phyloP scores from a whole-genome alignment of 1,140 invertebrate species.

The Drosophila punjabiensis region DNA sequence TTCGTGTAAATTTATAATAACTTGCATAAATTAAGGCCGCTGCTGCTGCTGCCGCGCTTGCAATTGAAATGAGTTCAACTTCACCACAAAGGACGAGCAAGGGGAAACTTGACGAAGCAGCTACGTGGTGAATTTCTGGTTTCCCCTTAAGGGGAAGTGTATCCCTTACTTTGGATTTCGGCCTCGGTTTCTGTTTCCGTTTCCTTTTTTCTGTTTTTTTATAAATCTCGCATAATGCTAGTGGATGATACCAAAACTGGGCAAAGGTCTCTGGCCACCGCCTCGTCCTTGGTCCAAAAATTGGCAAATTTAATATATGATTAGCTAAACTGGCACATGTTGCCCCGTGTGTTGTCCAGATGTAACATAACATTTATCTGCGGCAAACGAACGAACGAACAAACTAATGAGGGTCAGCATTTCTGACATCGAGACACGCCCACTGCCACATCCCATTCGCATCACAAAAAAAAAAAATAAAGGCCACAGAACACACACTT shows the following conservation, averaged over 20 bases:
- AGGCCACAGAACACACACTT: neutral
- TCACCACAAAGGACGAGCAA: slow-evolving; percentile 27
- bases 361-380: slow-evolving; percentile 69
- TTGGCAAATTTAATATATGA: slow-evolving; percentile 61
- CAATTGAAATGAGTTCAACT: slow-evolving; percentile 44
- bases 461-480: neutral
- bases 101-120: slow-evolving; percentile 50
- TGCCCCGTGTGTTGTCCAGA: slow-evolving; percentile 36
- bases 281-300: slow-evolving; percentile 26
- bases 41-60: slow-evolving; percentile 42
- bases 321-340: slow-evolving; percentile 71
- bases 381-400: slow-evolving; percentile 32
- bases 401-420: slow-evolving; percentile 71
- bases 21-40: slow-evolving; percentile 76
- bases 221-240: slow-evolving; percentile 66
- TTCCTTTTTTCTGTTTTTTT: neutral
- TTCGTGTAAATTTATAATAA: slow-evolving; percentile 83
- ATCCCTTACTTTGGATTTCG: slow-evolving; percentile 10
- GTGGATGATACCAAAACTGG: slow-evolving; percentile 61
- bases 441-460: slow-evolving; percentile 6
- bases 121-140: slow-evolving; percentile 29
- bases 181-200: slow-evolving; percentile 9
- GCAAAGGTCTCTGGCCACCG: slow-evolving; percentile 29
- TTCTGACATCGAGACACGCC: slow-evolving; percentile 53
- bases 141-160: slow-evolving; percentile 7